These are phyloP conservation scores for Ichneumon xanthorius DNA, from an alignment of 2,888 invertebrate genomes.

Conservation along the genomic window DNA sequence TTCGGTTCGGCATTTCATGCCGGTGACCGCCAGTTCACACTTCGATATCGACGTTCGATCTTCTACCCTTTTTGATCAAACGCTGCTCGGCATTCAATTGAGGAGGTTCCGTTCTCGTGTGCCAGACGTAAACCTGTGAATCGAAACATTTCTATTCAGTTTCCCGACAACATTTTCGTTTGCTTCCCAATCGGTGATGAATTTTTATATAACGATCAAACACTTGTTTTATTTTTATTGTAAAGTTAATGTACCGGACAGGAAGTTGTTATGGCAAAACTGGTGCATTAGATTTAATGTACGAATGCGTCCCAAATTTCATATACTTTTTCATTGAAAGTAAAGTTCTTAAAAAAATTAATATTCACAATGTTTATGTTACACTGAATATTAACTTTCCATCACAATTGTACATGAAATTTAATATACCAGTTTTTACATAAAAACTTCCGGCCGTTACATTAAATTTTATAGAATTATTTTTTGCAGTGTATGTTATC, in stretches of 20 bases:
- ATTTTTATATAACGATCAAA: no score
- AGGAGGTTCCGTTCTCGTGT: slow-evolving; percentile 97
- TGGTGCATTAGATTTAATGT: not conserved
- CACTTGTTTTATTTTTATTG: not conserved
- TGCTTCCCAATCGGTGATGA: not conserved
- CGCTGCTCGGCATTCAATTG: slow-evolving; percentile 90
- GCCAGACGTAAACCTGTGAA: slow-evolving; percentile 97
- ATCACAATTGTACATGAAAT: no score
- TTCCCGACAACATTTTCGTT: slow-evolving; percentile 31
- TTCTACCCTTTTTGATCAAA: slow-evolving; percentile 86
- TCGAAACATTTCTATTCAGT: slow-evolving; percentile 30
- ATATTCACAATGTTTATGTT: no score
- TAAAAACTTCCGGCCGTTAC: no score
- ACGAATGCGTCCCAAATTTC: not conserved
- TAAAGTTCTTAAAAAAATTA: no score
- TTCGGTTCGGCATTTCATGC: not conserved
- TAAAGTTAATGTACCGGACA: not conserved
- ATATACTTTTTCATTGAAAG: no score
- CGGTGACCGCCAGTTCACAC: slow-evolving; percentile 83
- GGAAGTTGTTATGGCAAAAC: no score
- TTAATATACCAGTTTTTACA: no score
- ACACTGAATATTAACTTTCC: no score
- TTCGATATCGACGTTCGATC: slow-evolving; percentile 88
- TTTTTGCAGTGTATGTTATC: no score
- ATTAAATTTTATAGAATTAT: no score